Base-by-base conservation (phyloP, 1,140 invertebrate genomes). In the Goniozus legneri region DNA sequence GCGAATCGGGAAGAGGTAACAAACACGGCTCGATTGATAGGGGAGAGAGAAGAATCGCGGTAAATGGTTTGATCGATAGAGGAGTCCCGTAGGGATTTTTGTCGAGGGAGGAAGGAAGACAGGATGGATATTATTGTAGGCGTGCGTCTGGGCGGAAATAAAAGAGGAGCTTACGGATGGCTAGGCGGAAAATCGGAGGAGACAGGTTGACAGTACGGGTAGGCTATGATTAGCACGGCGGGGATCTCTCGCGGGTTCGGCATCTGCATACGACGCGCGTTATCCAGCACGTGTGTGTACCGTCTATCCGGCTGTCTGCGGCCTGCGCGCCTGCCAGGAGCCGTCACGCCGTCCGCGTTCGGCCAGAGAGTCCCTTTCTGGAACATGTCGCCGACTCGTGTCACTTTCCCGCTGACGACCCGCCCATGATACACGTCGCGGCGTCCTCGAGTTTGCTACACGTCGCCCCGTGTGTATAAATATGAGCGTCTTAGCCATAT, bases 321-420 rank as follows among this genome's bases (percentile, higher is more conserved):
- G 44, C 42, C 55, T 50, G 61, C 53, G 64, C 66, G 71, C 49
- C 70, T 75, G 70, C 72, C 71, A 76, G 71, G 64, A 75, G 71
- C 71, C 73, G 73, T 76, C 72, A 75, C 73, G 73, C 73, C 67
- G 69, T 75, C 68, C 69, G 66, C n/a, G n/a, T n/a, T n/a, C n/a
- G n/a, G n/a, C n/a, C n/a, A n/a, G n/a, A n/a, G n/a, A n/a, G n/a
- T n/a, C n/a, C n/a, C n/a, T n/a, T n/a, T n/a, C n/a, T n/a, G n/a
- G n/a, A n/a, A n/a, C n/a, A n/a, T n/a, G n/a, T n/a, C n/a, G n/a
- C n/a, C n/a, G n/a, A n/a, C n/a, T n/a, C n/a, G n/a, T n/a, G n/a
- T n/a, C n/a, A n/a, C n/a, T n/a, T n/a, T n/a, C n/a, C n/a, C n/a
- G n/a, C n/a, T n/a, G n/a, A n/a, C n/a, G n/a, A n/a, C n/a, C n/a